A percentile compares a stretch with the other conserved stretches of the same genome.
Conservation (phyloP, 2,113 vertebrate species). For the Cyprinus carpio region DNA sequence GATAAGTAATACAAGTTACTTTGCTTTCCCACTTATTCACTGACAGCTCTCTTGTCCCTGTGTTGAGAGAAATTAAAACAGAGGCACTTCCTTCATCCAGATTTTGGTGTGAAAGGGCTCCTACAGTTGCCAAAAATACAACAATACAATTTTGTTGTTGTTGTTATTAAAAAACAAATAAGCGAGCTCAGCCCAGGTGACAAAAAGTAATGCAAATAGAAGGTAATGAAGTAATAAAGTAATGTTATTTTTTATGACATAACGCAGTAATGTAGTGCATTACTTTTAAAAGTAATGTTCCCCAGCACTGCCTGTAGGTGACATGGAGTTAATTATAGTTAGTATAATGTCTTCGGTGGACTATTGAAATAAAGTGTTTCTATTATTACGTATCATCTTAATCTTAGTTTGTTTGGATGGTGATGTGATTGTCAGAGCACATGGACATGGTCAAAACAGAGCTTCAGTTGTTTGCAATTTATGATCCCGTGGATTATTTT, state of each 20-base stretch:
- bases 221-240: too few species aligned
- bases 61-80: background rate
- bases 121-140: background rate
- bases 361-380: background rate
- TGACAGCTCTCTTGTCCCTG: background rate
- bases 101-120: background rate
- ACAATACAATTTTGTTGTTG: background rate
- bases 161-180: background rate
- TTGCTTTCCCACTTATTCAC: background rate
- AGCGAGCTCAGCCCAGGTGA: background rate
- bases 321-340: background rate
- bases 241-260: background rate
- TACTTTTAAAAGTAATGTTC: background rate
- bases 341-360: background rate
- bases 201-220: background rate
- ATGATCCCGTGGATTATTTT: background rate
- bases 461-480: background rate
- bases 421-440: too few species aligned
- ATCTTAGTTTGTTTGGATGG: background rate
- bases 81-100: too few species aligned
- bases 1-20: background rate
- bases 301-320: too few species aligned
- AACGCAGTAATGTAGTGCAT: background rate
- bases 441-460: background rate
- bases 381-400: background rate